Evolutionary conservation across 2,113 vertebrate genomes (phyloP).

Genomic region (Scomber colias): DNA sequence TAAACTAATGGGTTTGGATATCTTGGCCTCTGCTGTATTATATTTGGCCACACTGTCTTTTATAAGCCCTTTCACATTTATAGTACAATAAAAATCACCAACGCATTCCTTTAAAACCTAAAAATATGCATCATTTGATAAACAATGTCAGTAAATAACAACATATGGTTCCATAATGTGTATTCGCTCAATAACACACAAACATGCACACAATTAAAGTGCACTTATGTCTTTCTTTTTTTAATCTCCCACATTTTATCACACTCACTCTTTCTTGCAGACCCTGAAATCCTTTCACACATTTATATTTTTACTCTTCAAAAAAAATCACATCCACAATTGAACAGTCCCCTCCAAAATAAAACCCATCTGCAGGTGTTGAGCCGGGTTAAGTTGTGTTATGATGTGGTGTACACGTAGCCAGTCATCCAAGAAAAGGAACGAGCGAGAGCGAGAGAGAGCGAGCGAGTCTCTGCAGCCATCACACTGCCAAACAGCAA

Average conservation of each 20-base stretch:
- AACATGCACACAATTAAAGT: not conserved
- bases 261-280: not conserved
- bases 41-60: no score
- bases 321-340: not conserved
- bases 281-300: not conserved
- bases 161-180: not conserved
- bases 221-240: no score
- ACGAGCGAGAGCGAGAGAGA: not conserved
- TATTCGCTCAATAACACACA: not conserved
- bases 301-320: not conserved
- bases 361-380: conserved; percentile 55
- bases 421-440: conserved; percentile 51
- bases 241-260: not conserved
- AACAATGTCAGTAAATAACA: not conserved
- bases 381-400: conserved; percentile 59
- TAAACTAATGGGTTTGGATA: no score
- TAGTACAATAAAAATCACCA: no score
- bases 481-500: conserved; percentile 39
- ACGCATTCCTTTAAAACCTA: no score
- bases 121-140: no score
- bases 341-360: not conserved
- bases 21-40: no score
- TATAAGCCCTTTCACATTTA: no score
- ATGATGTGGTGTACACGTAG: conserved; percentile 30
- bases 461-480: conserved; percentile 22